phyloP scores from a whole-genome alignment of 2,113 vertebrate species.

The Tetraodon nigroviridis region DNA sequence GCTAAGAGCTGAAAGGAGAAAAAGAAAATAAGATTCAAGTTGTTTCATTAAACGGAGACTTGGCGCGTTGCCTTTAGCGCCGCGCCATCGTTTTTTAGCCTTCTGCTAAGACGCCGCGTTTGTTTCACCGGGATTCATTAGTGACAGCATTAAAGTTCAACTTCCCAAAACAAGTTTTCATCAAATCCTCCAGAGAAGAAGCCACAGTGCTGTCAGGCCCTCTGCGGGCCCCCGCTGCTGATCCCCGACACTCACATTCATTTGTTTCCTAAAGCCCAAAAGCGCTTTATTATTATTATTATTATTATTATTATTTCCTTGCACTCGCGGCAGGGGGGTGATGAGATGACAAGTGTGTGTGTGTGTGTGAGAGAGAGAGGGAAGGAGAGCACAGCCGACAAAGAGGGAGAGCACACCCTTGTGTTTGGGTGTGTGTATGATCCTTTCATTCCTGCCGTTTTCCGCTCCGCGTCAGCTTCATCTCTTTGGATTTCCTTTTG shows the following conservation, averaged over 20 bases:
- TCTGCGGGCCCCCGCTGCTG: conserved; percentile 48
- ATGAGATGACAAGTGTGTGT: conserved; percentile 20
- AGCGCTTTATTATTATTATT: conserved; percentile 52
- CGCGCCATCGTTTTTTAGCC: conserved; percentile 14
- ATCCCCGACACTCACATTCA: conserved; percentile 65
- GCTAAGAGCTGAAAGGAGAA: conserved; percentile 24
- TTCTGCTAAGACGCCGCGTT: conserved; percentile 34
- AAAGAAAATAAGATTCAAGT: conserved; percentile 27
- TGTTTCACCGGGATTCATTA: conserved; percentile 59
- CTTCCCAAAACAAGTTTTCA: conserved; percentile 55
- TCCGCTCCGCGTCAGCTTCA: neutral
- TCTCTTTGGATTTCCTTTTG: neutral
- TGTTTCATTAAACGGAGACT: conserved; percentile 4
- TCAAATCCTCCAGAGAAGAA: conserved; percentile 52
- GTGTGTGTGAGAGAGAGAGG: neutral
- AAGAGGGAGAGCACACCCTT: conserved; percentile 56
- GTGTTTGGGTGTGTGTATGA: conserved; percentile 43
- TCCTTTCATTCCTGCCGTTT: conserved; percentile 1
- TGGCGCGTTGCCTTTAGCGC: neutral
- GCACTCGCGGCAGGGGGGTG: conserved; percentile 49
- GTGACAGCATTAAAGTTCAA: conserved; percentile 46
- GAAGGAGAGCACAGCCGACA: conserved; percentile 3
- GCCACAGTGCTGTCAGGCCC: conserved; percentile 50
- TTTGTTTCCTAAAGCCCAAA: conserved; percentile 66
- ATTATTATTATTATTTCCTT: conserved; percentile 5